These are phyloP conservation scores for Pluvialis apricaria DNA, from an alignment of 2,113 vertebrate genomes.

Conservation along the genomic window DNA sequence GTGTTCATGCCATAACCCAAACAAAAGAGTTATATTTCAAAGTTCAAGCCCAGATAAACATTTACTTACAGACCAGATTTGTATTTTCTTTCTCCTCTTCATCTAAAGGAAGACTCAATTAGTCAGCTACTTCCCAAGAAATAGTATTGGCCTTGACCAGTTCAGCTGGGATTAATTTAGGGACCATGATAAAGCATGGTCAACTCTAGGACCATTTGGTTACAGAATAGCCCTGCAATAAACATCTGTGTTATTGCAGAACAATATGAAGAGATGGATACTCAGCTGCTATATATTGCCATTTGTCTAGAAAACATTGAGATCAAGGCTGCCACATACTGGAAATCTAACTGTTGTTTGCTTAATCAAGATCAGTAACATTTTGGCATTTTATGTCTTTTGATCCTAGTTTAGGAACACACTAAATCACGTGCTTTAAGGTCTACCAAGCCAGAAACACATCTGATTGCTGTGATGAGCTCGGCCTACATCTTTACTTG, in stretches of 20 bases:
- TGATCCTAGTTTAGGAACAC: not conserved
- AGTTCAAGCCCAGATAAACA: not conserved
- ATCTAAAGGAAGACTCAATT: not conserved
- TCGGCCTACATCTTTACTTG: not conserved
- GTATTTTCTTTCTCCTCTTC: not conserved
- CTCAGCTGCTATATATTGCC: not conserved
- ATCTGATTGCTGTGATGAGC: not conserved
- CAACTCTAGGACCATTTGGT: not conserved
- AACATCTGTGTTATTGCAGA: not conserved
- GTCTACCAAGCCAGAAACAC: not conserved
- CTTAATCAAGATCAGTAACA: not conserved
- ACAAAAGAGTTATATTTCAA: not conserved
- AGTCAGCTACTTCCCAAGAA: not conserved
- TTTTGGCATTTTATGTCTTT: not conserved
- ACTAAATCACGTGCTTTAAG: not conserved
- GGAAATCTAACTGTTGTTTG: not conserved
- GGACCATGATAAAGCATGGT: not conserved
- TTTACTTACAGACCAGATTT: not conserved
- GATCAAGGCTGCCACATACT: not conserved
- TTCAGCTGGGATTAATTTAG: not conserved
- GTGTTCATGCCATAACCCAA: not conserved
- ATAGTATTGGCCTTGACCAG: not conserved
- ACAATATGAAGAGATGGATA: fast-evolving
- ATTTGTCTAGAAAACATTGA: not conserved
- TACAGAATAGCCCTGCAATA: not conserved